Percentiles rank a stretch among this genome's conserved stretches.
phyloP scores from a whole-genome alignment of 2,888 invertebrate genomes.

The Lepetodrilus schrolli region DNA sequence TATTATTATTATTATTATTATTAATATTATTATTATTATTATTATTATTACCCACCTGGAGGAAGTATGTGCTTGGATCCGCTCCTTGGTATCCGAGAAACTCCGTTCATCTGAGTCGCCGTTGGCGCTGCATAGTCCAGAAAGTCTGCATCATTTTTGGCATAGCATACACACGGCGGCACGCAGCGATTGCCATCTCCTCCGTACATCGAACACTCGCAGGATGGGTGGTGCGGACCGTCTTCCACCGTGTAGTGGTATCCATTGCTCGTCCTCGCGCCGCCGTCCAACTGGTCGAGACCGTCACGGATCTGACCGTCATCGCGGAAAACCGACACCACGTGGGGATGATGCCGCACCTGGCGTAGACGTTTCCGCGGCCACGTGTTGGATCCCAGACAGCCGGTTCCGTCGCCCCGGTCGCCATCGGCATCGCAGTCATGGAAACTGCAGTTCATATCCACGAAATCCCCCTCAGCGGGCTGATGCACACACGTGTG shows the following conservation, averaged over 20 bases:
- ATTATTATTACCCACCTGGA: constrained; percentile 41
- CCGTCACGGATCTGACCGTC: constrained; percentile 38
- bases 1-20: too few relatives aligned
- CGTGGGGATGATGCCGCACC: constrained; percentile 45
- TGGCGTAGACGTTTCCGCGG: constrained; percentile 53
- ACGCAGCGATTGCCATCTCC: not conserved
- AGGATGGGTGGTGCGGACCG: not conserved
- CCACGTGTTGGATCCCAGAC: constrained; percentile 57
- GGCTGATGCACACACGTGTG: constrained; percentile 62
- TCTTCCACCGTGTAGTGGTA: not conserved
- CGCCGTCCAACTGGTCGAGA: not conserved
- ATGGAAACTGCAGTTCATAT: not conserved
- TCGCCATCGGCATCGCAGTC: constrained; percentile 7
- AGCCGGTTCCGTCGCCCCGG: constrained; percentile 23
- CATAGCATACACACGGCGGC: not conserved
- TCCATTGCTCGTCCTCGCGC: not conserved
- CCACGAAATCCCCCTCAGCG: not conserved
- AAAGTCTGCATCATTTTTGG: not conserved
- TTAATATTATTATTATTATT: too few relatives aligned
- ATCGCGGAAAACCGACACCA: constrained; percentile 50
- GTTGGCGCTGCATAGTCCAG: constrained; percentile 5
- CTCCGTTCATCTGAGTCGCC: not conserved
- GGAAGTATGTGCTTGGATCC: constrained; percentile 23
- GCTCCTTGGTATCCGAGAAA: constrained; percentile 10
- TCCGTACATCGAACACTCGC: not conserved